phyloP scores from a whole-genome alignment of 2,888 invertebrate species.

The Dicyrtoma fusca region DNA sequence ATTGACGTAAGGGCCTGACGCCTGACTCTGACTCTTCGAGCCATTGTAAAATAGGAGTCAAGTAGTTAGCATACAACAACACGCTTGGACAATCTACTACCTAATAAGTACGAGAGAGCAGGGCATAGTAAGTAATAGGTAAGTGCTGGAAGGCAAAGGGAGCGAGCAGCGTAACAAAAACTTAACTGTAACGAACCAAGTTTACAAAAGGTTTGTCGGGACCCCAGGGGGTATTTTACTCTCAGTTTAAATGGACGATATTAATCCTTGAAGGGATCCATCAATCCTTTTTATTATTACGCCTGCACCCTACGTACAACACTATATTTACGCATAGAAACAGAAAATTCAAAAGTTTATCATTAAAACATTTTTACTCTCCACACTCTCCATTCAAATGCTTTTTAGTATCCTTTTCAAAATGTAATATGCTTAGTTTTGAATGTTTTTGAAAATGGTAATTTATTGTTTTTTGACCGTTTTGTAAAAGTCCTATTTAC shows the following conservation, averaged over 20 bases:
- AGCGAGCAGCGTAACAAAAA: constrained; percentile 17
- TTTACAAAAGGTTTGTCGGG: constrained; percentile 35
- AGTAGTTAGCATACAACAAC: not conserved
- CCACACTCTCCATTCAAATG: not conserved
- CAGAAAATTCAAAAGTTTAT: not conserved
- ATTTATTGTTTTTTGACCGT: too few species aligned
- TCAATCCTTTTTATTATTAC: constrained; percentile 27
- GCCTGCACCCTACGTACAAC: not conserved
- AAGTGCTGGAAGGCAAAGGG: constrained; percentile 3
- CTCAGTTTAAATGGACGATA: constrained; percentile 35
- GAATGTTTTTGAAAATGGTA: too few species aligned
- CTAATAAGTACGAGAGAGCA: not conserved
- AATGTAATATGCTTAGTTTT: too few species aligned
- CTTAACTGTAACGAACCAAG: constrained; percentile 28
- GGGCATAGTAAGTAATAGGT: too few species aligned
- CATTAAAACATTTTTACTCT: not conserved
- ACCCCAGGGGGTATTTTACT: constrained; percentile 34
- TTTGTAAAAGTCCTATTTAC: too few species aligned
- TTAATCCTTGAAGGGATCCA: constrained; percentile 33
- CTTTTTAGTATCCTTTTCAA: not conserved
- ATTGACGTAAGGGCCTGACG: too few species aligned
- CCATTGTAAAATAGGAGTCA: not conserved
- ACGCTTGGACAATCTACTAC: not conserved
- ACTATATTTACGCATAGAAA: not conserved
- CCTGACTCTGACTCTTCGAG: too few species aligned